Evolutionary conservation across 1,140 invertebrate species (phyloP).

Genomic region (Brachionus manjavacas): DNA sequence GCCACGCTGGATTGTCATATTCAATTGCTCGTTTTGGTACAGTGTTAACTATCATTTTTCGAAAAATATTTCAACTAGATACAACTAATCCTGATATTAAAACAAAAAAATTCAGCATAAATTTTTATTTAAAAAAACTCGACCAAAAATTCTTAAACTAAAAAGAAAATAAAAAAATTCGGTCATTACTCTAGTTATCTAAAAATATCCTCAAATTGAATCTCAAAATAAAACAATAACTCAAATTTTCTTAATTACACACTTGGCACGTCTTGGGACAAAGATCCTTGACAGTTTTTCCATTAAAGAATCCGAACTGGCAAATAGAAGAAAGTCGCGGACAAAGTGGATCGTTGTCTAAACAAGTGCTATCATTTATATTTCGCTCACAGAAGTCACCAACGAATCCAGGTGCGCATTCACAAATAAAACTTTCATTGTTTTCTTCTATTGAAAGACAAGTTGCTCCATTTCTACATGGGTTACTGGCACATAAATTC

Average conservation of each 20-base stretch:
- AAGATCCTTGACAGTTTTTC: background rate
- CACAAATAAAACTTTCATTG: background rate
- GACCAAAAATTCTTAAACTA: background rate
- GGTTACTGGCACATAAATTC: background rate
- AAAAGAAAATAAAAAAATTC: background rate
- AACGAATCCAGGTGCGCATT: background rate
- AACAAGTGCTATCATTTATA: background rate
- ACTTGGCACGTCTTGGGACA: conserved; percentile 6
- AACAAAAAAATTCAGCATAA: background rate
- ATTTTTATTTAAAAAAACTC: background rate
- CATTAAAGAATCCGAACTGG: background rate
- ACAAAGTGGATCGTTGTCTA: background rate
- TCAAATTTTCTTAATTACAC: background rate
- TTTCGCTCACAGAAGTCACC: background rate
- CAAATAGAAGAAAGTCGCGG: background rate
- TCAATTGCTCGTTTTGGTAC: background rate
- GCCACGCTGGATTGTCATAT: background rate
- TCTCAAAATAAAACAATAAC: background rate
- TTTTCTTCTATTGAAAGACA: conserved; percentile 11
- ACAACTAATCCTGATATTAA: background rate
- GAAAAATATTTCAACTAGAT: background rate
- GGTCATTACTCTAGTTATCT: background rate
- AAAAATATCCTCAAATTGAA: background rate
- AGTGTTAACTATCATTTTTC: background rate
- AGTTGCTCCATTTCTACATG: background rate